phyloP scores from a whole-genome alignment of 2,113 vertebrate genomes.

The Nannobrachium achirus region DNA sequence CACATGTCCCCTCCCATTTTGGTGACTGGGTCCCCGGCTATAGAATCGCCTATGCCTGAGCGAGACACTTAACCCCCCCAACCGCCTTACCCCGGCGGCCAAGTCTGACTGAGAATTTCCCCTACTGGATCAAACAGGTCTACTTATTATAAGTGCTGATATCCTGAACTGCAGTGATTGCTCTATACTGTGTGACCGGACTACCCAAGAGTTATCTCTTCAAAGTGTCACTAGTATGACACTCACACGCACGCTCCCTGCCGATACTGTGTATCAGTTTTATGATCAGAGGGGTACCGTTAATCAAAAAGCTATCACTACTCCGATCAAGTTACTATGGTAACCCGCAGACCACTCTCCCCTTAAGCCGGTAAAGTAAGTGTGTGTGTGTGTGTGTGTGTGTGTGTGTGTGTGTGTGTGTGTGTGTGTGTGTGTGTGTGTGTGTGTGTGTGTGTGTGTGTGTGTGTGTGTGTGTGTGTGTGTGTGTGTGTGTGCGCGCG shows the following conservation, averaged over 20 bases:
- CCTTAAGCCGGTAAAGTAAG: constrained; percentile 8
- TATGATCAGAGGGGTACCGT: neutral
- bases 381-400: neutral
- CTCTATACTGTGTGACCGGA: too few relatives aligned
- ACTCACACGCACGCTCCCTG: neutral
- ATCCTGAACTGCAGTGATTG: too few relatives aligned
- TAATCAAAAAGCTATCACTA: constrained; percentile 35
- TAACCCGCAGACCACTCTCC: neutral
- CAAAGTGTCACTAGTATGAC: too few relatives aligned
- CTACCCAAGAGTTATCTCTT: too few relatives aligned
- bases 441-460: neutral
- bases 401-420: neutral
- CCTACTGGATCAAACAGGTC: too few relatives aligned
- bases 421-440: neutral
- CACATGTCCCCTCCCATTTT: too few relatives aligned
- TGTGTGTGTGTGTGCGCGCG: neutral
- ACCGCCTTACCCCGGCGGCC: too few relatives aligned
- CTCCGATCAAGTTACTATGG: neutral
- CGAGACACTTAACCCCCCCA: too few relatives aligned
- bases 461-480: neutral
- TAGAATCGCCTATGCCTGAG: too few relatives aligned
- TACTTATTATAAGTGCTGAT: too few relatives aligned
- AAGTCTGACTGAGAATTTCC: too few relatives aligned
- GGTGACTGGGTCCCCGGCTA: too few relatives aligned
- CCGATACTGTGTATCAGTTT: neutral